Evolutionary conservation across 1,140 invertebrate species (phyloP).

Genomic region (Helicoverpa zea): DNA sequence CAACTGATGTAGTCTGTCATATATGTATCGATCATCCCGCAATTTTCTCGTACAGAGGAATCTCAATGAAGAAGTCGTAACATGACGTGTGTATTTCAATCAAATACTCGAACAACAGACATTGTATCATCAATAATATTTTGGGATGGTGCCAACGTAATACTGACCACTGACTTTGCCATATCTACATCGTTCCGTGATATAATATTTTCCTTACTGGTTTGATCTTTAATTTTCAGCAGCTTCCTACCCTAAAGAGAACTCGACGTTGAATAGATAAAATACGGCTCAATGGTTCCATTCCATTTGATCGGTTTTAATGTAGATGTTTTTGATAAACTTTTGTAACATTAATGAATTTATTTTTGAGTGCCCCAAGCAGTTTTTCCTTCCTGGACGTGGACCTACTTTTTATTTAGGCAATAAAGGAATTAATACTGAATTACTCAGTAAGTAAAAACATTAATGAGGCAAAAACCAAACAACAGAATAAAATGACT

Average conservation of each 20-base stretch:
- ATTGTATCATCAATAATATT: neutral
- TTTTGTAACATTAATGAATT: conserved; percentile 30
- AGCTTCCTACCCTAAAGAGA: neutral
- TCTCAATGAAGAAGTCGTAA: no score
- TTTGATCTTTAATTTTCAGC: neutral
- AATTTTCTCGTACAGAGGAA: no score
- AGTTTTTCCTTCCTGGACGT: neutral
- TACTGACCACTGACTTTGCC: neutral
- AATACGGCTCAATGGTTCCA: conserved; percentile 29
- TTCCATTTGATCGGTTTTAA: conserved; percentile 23
- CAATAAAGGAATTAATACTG: no score
- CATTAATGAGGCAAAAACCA: no score
- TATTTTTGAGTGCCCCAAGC: neutral
- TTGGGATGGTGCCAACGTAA: neutral
- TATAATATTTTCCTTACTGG: neutral
- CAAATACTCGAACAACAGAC: neutral
- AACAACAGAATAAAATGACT: neutral
- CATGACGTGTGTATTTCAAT: neutral
- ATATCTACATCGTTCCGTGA: neutral
- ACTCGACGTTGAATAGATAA: neutral
- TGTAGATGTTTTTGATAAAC: conserved; percentile 39
- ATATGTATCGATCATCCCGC: neutral
- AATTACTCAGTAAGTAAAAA: neutral
- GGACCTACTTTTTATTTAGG: neutral
- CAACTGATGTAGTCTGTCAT: conserved; percentile 22